Evolutionary conservation across 2,113 vertebrate genomes (phyloP), one percentile per base, ranked within the genome.

Genomic region (Labrus mixtus): DNA sequence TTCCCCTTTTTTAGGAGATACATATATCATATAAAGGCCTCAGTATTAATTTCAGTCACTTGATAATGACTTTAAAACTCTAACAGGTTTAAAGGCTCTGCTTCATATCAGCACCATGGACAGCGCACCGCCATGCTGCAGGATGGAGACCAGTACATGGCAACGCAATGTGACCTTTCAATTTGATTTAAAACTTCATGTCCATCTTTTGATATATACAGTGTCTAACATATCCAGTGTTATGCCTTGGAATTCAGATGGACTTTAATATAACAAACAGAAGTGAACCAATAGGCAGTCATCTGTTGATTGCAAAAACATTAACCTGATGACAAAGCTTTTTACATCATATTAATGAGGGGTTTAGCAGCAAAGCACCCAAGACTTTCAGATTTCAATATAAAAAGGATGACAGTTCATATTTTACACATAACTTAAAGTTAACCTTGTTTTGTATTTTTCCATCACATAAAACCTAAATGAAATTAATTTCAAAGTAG

Each of bases 71-170:
- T 39, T 39, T 39, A 6, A 19, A 17, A 48, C 46, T 17, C 43
- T 6, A 39, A 6, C 39, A 39, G 16, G 16, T 15, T 48, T 17
- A 53, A 57, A 19, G 46, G 33, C 48, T 11, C 19, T 33, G 23
- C 37, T 50, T 19, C 20, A 33, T 19, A 13, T 63, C 51, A 80
- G 70, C 76, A 78, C 23, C 67, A 64, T 8, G 53, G 63, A 68
- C 64, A 82, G 80, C 39, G 15, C 66, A 67, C 46, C 36, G n/a
- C 43, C 50, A 10, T 39, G 59, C 76, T 51, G 19, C 71, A 68
- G 56, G 37, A 11, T 9, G 39, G 3, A 48, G 23, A 50, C 45
- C 45, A 45, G 43, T 45, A 3, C 46, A 48, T 15, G 16, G 15
- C 10, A 16, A 1, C 16, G 11, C 16, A 56, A 48, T 20, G 16